Evolutionary conservation across 30 jellyfish, hydroid and myxozoan species (phyloP), one percentile per base, ranked within the genome.

Genomic region (Catostylus mosaicus): DNA sequence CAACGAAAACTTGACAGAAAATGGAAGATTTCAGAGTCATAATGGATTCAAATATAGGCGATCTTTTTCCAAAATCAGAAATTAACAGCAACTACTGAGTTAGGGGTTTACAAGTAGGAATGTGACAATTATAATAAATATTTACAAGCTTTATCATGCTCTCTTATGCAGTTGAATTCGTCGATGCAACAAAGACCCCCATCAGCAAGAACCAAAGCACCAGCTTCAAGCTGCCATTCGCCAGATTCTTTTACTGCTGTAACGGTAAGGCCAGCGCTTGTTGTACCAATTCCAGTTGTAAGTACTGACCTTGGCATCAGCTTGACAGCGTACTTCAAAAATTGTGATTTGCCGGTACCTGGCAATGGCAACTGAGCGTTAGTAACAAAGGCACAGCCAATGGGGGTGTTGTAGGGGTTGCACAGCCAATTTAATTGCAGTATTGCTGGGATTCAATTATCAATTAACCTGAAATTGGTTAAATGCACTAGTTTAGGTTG

Each of bases 171-270:
- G 50, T 90, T 96, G 70, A 96, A 96, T 60, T 96, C 99, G 52
- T 96, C 99, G 33, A 96, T 96, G 65, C 99, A 96, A 70, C 99
- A 96, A 11, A 96, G 83, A 1, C 99, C 99, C 18, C 98, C 98
- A 83, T 96, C 98, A 4, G 97, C 97, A 19, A 91, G 80, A 3
- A 92, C 98, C 14, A 96, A 86, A n/a, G 99, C 99, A 7, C 99
- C 99, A 19, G 99, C 99, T 81, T 96, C 99, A 1, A 96, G 95
- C 75, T 90, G 97, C 98, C 98, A 96, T 36, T 92, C 99, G 6
- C 98, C 98, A 61, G 96, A 79, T 64, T 96, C 99, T 61, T 87
- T 86, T 0, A 91, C 98, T 19, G 98, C 99, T 1, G 99, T 90
- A 8, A 92, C 99, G 0, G 99, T 96, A n/a, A 96, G 72, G 27